A percentile compares a stretch with the other conserved stretches of the same genome.
phyloP scores from a whole-genome alignment of 2,797 vertebrate species.

The Sitta carolinensis region DNA sequence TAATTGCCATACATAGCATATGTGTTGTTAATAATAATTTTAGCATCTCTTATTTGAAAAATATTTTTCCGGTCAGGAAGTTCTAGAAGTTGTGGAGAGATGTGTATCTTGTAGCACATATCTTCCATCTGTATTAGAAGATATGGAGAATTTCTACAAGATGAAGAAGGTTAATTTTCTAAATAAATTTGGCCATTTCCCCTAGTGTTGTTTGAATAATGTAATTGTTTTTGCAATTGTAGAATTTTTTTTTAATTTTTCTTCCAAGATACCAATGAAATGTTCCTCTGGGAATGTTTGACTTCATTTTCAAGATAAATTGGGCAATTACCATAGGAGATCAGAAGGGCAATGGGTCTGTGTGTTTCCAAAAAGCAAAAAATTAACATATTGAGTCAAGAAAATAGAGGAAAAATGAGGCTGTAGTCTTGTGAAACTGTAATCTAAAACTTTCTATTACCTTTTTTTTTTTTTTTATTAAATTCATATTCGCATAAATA shows the following conservation, averaged over 20 bases:
- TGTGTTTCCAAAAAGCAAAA: background rate
- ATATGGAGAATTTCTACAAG: background rate
- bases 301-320: conserved; percentile 4
- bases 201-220: background rate
- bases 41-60: background rate
- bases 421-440: background rate
- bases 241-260: background rate
- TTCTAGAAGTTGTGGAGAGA: background rate
- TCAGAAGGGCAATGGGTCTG: background rate
- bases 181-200: background rate
- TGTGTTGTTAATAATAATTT: background rate
- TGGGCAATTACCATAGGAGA: background rate
- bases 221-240: background rate
- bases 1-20: background rate
- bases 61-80: background rate
- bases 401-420: background rate
- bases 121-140: background rate
- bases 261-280: background rate
- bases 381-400: background rate
- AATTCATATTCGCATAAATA: background rate
- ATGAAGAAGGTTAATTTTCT: background rate
- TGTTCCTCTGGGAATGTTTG: background rate
- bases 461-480: background rate
- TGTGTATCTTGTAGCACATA: background rate
- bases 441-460: background rate